Base-by-base conservation (phyloP, 2,797 vertebrate species). In the Poecilia picta region DNA sequence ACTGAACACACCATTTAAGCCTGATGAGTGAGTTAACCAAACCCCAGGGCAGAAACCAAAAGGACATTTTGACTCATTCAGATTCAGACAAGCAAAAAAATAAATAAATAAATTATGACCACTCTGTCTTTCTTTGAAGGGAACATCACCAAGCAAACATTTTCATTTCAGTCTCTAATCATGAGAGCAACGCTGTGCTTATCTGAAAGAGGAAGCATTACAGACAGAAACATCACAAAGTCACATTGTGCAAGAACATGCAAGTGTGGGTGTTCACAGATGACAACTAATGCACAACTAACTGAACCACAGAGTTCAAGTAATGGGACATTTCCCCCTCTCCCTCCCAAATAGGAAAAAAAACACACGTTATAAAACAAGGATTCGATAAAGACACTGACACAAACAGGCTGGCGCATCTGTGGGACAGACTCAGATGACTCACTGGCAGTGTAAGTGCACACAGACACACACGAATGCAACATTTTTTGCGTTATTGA, bases 1-100 rank as follows among this genome's bases (percentile, higher is more conserved):
- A 84, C 66, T 25, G 13, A 81, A 79, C 41, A 73, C 68, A 83
- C 80, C 77, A 86, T 86, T 91, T 85, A 89, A 81, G 76, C 80
- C 72, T 83, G 87, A 87, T 88, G 89, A 92, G 79, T 86, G 89
- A 92, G 77, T 88, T 82, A 82, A 80, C 80, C 25, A 75, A 86
- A 85, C 85, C 85, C 79, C 55, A 75, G 73, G 79, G 82, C 62
- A 92, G 86, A 86, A 90, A 93, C 84, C 89, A 92, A 90, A 89
- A 91, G 89, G 94, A 94, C 95, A 95, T 95, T 95, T 96, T 94
- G 95, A 96, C 94, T 96, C 94, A 95, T 96, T 95, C 90, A 82
- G 25, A 88, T 96, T 95, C 90, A 81, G 23, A 88, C 66, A 78
- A 80, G 74, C 46, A 84, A 82, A 75, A 53, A 78, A 76, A 89